Evolutionary conservation across 2,888 invertebrate species (phyloP), one percentile per base, ranked within the genome.

Genomic region (Axea sp.): DNA sequence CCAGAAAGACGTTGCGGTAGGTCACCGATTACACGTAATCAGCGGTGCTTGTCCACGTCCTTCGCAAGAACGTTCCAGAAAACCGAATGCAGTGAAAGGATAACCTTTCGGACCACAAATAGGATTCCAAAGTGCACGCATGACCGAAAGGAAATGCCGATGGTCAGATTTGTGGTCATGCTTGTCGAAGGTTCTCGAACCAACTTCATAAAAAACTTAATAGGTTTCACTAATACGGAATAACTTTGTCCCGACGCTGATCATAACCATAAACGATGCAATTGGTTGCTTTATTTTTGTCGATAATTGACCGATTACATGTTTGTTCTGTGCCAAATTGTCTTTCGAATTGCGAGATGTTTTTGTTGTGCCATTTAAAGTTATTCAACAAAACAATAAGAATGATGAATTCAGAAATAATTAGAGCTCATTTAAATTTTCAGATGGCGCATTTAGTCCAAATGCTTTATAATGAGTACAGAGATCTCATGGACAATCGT

Each of bases 401-500:
- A n/a, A n/a, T n/a, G n/a, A n/a, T n/a, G n/a, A n/a, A n/a, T n/a
- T n/a, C n/a, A n/a, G n/a, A n/a, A n/a, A n/a, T n/a, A n/a, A n/a
- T n/a, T n/a, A n/a, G n/a, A n/a, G n/a, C n/a, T n/a, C n/a, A n/a
- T n/a, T n/a, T n/a, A n/a, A n/a, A 60, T 28, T 84, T 80, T 8
- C 81, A 87, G 87, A 93, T 93, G 93, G 91, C 90, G 76, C 83
- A 90, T 82, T 79, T 90, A 82, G 86, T 93, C 68, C 86, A 87
- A 81, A 88, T 88, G 82, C 83, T 93, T 77, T 90, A 92, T 80
- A 92, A 91, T 78, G 90, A 90, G 14, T 94, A 93, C 87, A 90
- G 91, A 80, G 94, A 95, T 85, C 84, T 95, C 68, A 94, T 95
- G 94, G 93, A 95, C 86, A 94, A 95, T 85, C 92, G 93, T 88